Conservation (phyloP, 2,888 invertebrate genomes). For the Netelia inedita region DNA sequence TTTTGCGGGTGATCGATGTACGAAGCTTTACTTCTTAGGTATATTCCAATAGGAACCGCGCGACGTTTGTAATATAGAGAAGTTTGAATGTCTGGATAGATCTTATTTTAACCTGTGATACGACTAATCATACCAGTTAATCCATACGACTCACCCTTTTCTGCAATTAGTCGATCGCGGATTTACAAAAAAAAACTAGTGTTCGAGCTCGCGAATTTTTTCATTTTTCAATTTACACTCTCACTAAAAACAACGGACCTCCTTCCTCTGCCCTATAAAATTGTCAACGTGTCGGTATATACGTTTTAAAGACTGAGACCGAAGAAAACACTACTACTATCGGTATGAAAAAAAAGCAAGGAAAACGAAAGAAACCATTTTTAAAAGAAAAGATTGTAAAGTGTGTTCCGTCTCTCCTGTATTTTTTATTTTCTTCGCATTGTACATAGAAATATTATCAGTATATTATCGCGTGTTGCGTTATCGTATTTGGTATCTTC, state of each 20-base stretch:
- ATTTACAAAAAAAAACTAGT: background rate
- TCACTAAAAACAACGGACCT: background rate
- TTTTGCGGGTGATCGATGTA: background rate
- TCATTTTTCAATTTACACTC: background rate
- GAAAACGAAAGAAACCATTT: constrained; percentile 10
- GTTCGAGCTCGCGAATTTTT: background rate
- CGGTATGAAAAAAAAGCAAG: background rate
- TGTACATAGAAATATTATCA: constrained; percentile 62
- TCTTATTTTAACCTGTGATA: constrained; percentile 17
- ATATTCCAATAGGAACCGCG: background rate
- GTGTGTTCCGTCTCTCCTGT: constrained; percentile 16
- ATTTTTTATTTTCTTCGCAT: constrained; percentile 37
- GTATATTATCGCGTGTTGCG: constrained; percentile 27
- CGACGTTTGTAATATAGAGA: background rate
- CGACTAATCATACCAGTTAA: constrained; percentile 7
- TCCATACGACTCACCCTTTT: background rate
- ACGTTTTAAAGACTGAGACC: constrained; percentile 66
- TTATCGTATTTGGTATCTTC: constrained; percentile 54
- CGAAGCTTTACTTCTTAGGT: background rate
- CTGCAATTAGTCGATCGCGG: background rate
- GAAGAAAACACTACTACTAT: constrained; percentile 19
- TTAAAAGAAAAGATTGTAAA: constrained; percentile 9
- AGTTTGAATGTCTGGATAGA: constrained; percentile 6
- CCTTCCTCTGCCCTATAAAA: background rate
- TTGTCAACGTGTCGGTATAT: constrained; percentile 17